Conservation (phyloP, 2,888 invertebrate genomes). For the Alloplasta piceator region DNA sequence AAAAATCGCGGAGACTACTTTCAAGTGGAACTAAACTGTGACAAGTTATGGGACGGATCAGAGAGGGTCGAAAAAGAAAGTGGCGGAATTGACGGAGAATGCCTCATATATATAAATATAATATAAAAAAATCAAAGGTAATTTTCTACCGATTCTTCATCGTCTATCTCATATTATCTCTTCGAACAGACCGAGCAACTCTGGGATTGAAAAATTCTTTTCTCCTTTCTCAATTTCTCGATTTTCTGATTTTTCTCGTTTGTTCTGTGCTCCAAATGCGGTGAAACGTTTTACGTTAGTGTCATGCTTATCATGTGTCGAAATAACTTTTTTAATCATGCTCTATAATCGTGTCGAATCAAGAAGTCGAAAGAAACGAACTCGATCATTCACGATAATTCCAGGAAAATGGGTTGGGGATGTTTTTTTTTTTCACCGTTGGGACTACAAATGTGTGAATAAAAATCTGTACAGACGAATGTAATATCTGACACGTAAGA, state of each 20-base stretch:
- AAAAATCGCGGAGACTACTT: no score
- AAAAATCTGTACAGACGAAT: conserved; percentile 47
- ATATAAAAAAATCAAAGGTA: conserved; percentile 11
- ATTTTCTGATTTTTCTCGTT: neutral
- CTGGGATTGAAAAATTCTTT: neutral
- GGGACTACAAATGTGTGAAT: conserved; percentile 5
- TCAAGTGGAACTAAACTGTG: no score
- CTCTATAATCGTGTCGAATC: conserved; percentile 66
- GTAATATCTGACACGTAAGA: conserved; percentile 82
- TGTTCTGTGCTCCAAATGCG: conserved; percentile 63
- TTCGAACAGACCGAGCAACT: no score
- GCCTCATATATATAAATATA: conserved; percentile 16
- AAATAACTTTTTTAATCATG: conserved; percentile 66
- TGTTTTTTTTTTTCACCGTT: neutral
- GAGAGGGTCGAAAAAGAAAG: no score
- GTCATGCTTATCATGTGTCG: neutral
- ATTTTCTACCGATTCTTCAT: conserved; percentile 21
- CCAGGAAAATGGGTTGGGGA: conserved; percentile 16
- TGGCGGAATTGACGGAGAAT: no score
- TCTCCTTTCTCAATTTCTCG: neutral
- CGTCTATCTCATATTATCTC: neutral
- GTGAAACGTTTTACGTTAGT: no score
- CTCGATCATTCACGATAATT: conserved; percentile 60
- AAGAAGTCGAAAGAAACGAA: conserved; percentile 68
- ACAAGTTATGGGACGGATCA: no score